Percentiles rank a stretch among this genome's conserved stretches.
phyloP scores from a whole-genome alignment of 2,113 vertebrate genomes.

The Promerops cafer region DNA sequence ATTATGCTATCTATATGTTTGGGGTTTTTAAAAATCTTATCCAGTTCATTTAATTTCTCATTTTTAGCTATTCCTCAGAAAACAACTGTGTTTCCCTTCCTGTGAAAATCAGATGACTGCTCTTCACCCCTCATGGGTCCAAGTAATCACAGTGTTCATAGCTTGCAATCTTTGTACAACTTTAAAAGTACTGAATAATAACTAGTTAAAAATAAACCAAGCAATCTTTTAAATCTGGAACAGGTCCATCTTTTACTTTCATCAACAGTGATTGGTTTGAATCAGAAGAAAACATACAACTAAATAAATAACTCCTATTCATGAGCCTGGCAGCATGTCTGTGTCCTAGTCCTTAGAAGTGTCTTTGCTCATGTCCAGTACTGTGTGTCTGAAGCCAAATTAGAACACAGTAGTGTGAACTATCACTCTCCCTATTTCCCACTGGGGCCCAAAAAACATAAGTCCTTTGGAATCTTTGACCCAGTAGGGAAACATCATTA shows the following conservation, averaged over 20 bases:
- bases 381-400: background rate
- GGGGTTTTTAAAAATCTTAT: background rate
- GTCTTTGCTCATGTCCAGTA: background rate
- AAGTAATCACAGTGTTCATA: background rate
- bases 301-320: background rate
- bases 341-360: background rate
- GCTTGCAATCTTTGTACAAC: background rate
- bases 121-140: background rate
- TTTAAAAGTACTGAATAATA: background rate
- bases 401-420: background rate
- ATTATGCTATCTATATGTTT: slow-evolving; percentile 1
- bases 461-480: background rate
- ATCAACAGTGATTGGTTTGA: background rate
- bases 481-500: background rate
- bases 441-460: background rate
- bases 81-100: background rate
- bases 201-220: background rate
- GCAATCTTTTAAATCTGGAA: background rate
- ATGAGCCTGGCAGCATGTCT: background rate
- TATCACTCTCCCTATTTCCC: background rate
- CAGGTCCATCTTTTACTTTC: background rate
- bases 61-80: background rate
- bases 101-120: background rate
- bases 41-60: slow-evolving; percentile 30
- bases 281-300: background rate